Evolutionary conservation across 2,888 invertebrate species (phyloP), one percentile per base, ranked within the genome.

Genomic region (Temnothorax ravouxi): DNA sequence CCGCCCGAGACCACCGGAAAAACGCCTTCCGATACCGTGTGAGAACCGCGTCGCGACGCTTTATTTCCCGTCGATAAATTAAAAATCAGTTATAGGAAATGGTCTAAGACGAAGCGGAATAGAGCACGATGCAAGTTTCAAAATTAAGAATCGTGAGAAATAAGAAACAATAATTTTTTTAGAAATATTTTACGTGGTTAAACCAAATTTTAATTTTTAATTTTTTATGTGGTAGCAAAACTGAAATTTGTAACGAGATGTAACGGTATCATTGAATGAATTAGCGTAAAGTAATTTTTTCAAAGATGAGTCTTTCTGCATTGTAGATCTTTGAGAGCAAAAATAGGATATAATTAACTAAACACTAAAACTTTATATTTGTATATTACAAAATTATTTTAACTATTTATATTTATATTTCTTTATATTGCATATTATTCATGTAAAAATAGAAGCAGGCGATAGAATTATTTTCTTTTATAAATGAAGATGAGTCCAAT

Each of bases 1-100:
- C 64, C 80, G 47, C 29, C 29, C 47, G 52, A 66, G 52, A 71
- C 59, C 69, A 74, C 66, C 67, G 71, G 71, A 50, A 84, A 66
- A 72, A 59, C 25, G 67, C 34, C 9, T 77, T 11, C 41, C 44
- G 21, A 79, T 21, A 18, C 29, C 21, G 34, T 25, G 41, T 52
- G 52, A 64, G 18, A 52, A 69, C 4, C 41, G 29, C 29, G 15
- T 67, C 41, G 25, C 29, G 69, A 77, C 13, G 13, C 61, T 69
- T 52, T 67, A 29, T 50, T 67, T 29, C n/a, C 18, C 50, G 25
- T 67, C 18, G 25, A 21, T 41, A 67, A 56, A 77, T 54, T 25
- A 54, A 77, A 44, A 3, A 29, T 54, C 9, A 44, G 18, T 25
- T 25, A 1, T 13, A 9, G 2, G 4, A 38, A n/a, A 13, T n/a